Percentiles rank a stretch among this genome's conserved stretches.
Conservation (phyloP, 2,888 invertebrate species). For the Agonopterix arenella region DNA sequence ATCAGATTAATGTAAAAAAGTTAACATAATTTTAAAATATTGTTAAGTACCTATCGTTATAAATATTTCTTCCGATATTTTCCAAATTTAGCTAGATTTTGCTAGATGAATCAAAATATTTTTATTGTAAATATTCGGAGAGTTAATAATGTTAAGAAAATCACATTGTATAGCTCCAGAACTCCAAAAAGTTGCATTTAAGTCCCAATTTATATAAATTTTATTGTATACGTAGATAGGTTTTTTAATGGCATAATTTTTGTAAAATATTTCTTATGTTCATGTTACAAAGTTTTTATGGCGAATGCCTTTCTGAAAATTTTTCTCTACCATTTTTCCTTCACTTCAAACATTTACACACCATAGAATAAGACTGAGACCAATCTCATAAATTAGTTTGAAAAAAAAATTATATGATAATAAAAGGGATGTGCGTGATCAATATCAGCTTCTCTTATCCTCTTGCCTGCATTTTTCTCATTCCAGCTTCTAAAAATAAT, state of each 20-base stretch:
- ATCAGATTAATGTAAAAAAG: conserved; percentile 4
- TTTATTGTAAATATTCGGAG: conserved; percentile 10
- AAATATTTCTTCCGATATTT: conserved; percentile 33
- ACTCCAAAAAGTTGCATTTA: conserved; percentile 26
- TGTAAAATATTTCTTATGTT: conserved; percentile 28
- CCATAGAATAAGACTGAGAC: conserved; percentile 53
- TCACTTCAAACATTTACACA: conserved; percentile 12
- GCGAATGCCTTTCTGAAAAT: conserved; percentile 23
- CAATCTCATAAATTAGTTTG: conserved; percentile 37
- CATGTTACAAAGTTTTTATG: conserved; percentile 22
- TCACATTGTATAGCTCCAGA: neutral
- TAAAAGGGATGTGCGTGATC: neutral
- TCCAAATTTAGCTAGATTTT: conserved; percentile 26
- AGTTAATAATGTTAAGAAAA: neutral
- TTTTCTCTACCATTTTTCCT: neutral
- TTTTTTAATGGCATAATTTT: conserved; percentile 44
- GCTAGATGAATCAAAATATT: conserved; percentile 17
- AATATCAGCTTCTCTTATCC: neutral
- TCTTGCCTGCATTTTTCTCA: conserved; percentile 13
- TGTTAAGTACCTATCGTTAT: neutral
- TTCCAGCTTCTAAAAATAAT: conserved; percentile 19
- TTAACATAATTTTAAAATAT: neutral
- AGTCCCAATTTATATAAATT: conserved; percentile 33
- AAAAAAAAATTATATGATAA: neutral
- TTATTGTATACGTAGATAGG: conserved; percentile 39